Percentiles rank a stretch among this genome's conserved stretches.
These are phyloP conservation scores for Gonioctena quinquepunctata DNA, from an alignment of 1,140 invertebrate genomes.

Conservation along the genomic window DNA sequence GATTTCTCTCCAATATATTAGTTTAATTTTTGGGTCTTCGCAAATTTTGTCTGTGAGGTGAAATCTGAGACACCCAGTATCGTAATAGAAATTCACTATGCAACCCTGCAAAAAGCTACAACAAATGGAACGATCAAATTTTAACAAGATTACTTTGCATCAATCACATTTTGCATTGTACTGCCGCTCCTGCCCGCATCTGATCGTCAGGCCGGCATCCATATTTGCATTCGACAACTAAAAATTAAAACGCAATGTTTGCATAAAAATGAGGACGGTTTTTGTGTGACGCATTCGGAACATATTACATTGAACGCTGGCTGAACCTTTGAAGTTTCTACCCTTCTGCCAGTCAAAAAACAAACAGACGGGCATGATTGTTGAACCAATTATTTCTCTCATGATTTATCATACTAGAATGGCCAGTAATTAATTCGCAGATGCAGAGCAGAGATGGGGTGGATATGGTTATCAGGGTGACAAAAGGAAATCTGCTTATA, in stretches of 20 bases:
- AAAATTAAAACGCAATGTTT: slow-evolving; percentile 11
- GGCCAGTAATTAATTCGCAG: slow-evolving; percentile 1
- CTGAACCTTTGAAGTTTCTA: slow-evolving; percentile 1
- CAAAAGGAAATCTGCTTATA: too few species aligned
- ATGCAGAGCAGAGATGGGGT: not conserved
- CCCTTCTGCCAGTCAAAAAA: not conserved
- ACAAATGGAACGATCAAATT: not conserved
- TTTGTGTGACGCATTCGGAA: not conserved
- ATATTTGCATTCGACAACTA: slow-evolving; percentile 12
- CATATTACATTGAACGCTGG: not conserved
- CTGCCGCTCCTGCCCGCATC: not conserved
- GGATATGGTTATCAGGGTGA: not conserved
- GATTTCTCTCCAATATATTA: too few species aligned
- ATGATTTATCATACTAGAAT: slow-evolving; percentile 10
- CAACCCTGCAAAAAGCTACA: not conserved
- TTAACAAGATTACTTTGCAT: not conserved
- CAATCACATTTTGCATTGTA: not conserved
- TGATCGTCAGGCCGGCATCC: not conserved
- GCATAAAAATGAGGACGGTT: slow-evolving; percentile 1
- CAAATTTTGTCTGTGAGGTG: too few species aligned
- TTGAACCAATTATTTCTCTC: slow-evolving; percentile 1
- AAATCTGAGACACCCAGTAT: too few species aligned
- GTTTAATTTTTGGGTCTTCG: too few species aligned
- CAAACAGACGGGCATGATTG: not conserved
- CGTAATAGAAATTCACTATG: not conserved